Conservation (phyloP, 2,113 vertebrate species). For the Semicossyphus pulcher region DNA sequence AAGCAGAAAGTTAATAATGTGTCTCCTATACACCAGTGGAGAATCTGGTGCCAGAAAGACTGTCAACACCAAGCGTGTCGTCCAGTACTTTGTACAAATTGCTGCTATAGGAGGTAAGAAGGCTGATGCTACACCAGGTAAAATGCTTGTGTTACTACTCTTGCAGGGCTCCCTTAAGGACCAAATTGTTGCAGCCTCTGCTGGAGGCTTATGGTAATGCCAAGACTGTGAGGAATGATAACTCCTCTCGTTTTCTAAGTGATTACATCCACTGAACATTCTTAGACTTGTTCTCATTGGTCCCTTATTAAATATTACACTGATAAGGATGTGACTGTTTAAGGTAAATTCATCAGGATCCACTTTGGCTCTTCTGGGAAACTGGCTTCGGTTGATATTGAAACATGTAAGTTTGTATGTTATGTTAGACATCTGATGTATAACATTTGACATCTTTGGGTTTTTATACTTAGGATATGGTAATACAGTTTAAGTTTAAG, state of each 20-base stretch:
- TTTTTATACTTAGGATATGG: too few species aligned
- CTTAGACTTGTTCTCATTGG: slow-evolving; percentile 35
- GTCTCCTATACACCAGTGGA: slow-evolving; percentile 84
- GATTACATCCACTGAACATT: not conserved
- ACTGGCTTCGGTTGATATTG: slow-evolving; percentile 28
- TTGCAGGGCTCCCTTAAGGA: slow-evolving; percentile 85
- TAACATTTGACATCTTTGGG: too few species aligned
- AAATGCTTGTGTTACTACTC: slow-evolving; percentile 64
- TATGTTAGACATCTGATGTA: too few species aligned
- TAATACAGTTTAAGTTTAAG: too few species aligned
- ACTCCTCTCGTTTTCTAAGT: slow-evolving; percentile 89
- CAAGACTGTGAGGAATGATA: slow-evolving; percentile 90
- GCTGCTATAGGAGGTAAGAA: slow-evolving; percentile 75
- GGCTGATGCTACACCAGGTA: slow-evolving; percentile 54
- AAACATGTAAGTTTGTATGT: slow-evolving; percentile 28
- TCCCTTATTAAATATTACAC: too few species aligned
- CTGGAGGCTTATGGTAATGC: slow-evolving; percentile 88
- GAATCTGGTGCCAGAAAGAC: slow-evolving; percentile 96
- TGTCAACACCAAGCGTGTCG: slow-evolving; percentile 94
- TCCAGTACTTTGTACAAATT: slow-evolving; percentile 95
- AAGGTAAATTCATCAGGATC: slow-evolving; percentile 40
- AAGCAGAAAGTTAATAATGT: slow-evolving; percentile 34
- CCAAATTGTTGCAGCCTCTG: slow-evolving; percentile 78
- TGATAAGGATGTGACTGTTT: too few species aligned
- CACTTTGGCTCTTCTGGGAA: slow-evolving; percentile 16